phyloP scores from a whole-genome alignment of 1,140 invertebrate species.

The Metopolophium dirhodum region DNA sequence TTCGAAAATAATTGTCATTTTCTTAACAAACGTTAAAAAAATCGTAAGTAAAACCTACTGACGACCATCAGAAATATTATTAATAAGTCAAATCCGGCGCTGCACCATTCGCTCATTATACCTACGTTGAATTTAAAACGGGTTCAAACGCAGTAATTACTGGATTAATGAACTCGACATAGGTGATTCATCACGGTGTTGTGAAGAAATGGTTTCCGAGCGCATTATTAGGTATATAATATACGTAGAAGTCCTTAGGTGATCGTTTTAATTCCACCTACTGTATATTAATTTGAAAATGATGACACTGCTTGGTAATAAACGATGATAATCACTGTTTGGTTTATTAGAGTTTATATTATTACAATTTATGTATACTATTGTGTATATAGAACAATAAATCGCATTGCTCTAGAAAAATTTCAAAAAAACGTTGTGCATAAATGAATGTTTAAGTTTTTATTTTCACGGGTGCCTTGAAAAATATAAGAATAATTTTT shows the following conservation, averaged over 20 bases:
- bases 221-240: neutral
- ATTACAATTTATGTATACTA: neutral
- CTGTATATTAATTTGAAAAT: neutral
- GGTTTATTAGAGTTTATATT: neutral
- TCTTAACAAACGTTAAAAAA: neutral
- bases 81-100: neutral
- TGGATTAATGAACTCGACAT: neutral
- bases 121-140: neutral
- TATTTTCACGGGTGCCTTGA: neutral
- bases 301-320: neutral
- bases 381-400: neutral
- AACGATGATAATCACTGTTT: neutral
- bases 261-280: neutral
- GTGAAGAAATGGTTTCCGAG: neutral
- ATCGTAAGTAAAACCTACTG: neutral
- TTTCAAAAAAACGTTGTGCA: neutral
- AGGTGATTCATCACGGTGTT: neutral
- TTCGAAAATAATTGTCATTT: neutral
- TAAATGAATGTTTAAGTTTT: neutral
- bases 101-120: neutral
- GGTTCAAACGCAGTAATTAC: neutral
- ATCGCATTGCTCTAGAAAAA: neutral
- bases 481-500: neutral
- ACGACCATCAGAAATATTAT: neutral
- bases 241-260: neutral